phyloP scores from a whole-genome alignment of 2,888 invertebrate genomes.

The Netelia melanura region DNA sequence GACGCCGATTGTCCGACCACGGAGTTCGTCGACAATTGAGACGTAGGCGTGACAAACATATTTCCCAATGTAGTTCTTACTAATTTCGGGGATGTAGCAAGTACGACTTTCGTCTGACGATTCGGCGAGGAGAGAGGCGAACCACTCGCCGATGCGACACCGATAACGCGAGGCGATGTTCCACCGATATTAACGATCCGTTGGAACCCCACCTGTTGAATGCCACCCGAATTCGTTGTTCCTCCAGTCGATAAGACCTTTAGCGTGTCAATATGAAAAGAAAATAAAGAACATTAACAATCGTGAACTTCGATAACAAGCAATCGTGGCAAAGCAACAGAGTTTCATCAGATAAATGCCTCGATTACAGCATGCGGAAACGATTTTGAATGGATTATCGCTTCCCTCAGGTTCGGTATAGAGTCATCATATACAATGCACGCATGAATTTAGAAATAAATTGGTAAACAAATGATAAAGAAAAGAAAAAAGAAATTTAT shows the following conservation, averaged over 20 bases:
- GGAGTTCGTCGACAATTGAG: conserved; percentile 66
- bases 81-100: conserved; percentile 83
- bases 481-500: neutral
- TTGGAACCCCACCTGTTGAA: conserved; percentile 85
- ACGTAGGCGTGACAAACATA: conserved; percentile 82
- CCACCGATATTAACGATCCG: conserved; percentile 85
- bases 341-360: conserved; percentile 84
- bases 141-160: conserved; percentile 78
- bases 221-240: conserved; percentile 79
- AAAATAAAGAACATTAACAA: conserved; percentile 3
- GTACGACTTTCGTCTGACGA: conserved; percentile 82
- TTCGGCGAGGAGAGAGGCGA: conserved; percentile 79
- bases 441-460: neutral
- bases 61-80: conserved; percentile 82
- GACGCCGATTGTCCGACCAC: conserved; percentile 67
- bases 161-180: conserved; percentile 79
- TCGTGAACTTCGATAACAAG: neutral
- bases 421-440: conserved; percentile 69
- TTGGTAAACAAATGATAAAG: neutral
- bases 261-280: conserved; percentile 1
- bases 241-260: conserved; percentile 82
- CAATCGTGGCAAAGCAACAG: neutral
- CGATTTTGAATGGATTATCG: conserved; percentile 74
- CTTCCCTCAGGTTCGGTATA: conserved; percentile 76
- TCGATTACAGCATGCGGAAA: conserved; percentile 74